Percentiles rank a stretch among this genome's conserved stretches.
phyloP scores from a whole-genome alignment of 2,888 invertebrate species.

The Luffia ferchaultella region DNA sequence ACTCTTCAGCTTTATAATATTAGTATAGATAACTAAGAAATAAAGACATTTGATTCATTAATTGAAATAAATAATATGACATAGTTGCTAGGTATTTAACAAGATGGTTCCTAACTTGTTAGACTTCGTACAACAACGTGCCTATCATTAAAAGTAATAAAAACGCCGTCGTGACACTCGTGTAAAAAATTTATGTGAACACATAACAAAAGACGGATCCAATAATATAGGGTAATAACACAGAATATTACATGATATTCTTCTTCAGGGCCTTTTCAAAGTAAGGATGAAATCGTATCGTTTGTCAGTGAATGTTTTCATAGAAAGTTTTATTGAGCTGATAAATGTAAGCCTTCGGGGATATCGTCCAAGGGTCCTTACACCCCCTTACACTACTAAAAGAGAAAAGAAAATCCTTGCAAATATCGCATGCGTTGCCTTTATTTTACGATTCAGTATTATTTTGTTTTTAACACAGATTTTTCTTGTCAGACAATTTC shows the following conservation, averaged over 20 bases:
- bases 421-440: not conserved
- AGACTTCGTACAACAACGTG: not conserved
- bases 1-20: no score
- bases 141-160: no score
- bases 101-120: no score
- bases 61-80: no score
- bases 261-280: constrained; percentile 31
- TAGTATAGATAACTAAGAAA: no score
- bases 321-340: constrained; percentile 16
- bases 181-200: constrained; percentile 32
- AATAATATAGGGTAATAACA: constrained; percentile 28
- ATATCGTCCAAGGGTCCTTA: constrained; percentile 18
- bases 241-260: constrained; percentile 35
- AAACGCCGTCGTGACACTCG: no score
- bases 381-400: not conserved
- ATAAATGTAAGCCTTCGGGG: constrained; percentile 20
- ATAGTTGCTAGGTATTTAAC: no score
- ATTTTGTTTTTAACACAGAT: not conserved
- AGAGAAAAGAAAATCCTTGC: not conserved
- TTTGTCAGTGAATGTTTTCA: constrained; percentile 53
- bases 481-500: not conserved
- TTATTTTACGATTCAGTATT: not conserved
- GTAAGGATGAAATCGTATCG: constrained; percentile 46
- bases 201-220: constrained; percentile 30
- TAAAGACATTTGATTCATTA: no score